phyloP scores from a whole-genome alignment of 2,888 invertebrate species.

The Acronicta alni region DNA sequence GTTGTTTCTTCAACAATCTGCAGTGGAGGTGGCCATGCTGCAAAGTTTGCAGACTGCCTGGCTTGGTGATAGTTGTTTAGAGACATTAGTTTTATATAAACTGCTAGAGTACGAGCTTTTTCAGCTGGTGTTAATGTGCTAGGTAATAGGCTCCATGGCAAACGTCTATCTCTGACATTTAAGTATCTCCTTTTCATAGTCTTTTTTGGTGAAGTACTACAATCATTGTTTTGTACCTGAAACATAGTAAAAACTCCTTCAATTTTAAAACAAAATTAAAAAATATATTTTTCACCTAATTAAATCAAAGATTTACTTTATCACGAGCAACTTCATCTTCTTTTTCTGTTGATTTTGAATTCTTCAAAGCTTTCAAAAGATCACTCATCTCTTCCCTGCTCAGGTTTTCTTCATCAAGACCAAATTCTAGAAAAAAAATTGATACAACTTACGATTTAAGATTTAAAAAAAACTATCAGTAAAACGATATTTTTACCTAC shows the following conservation, averaged over 20 bases:
- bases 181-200: constrained; percentile 78
- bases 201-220: constrained; percentile 57
- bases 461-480: too few species aligned
- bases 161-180: constrained; percentile 80
- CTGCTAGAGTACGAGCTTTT: constrained; percentile 80
- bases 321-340: constrained; percentile 70
- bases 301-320: constrained; percentile 23
- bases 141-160: constrained; percentile 85
- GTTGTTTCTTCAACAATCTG: constrained; percentile 82
- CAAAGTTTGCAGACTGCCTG: constrained; percentile 75
- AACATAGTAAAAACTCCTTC: constrained; percentile 6
- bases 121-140: constrained; percentile 75
- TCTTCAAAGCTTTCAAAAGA: constrained; percentile 80
- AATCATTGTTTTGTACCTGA: constrained; percentile 63
- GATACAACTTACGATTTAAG: too few species aligned
- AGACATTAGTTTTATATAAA: constrained; percentile 84
- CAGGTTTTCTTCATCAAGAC: constrained; percentile 82
- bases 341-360: constrained; percentile 79
- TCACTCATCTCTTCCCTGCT: constrained; percentile 85
- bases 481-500: too few species aligned
- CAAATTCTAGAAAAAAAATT: constrained; percentile 74
- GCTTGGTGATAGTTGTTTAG: constrained; percentile 81
- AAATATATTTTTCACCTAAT: background rate
- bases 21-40: constrained; percentile 81
- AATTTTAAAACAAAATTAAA: background rate